phyloP scores from a whole-genome alignment of 2,113 vertebrate species.

The Helogale parvula region DNA sequence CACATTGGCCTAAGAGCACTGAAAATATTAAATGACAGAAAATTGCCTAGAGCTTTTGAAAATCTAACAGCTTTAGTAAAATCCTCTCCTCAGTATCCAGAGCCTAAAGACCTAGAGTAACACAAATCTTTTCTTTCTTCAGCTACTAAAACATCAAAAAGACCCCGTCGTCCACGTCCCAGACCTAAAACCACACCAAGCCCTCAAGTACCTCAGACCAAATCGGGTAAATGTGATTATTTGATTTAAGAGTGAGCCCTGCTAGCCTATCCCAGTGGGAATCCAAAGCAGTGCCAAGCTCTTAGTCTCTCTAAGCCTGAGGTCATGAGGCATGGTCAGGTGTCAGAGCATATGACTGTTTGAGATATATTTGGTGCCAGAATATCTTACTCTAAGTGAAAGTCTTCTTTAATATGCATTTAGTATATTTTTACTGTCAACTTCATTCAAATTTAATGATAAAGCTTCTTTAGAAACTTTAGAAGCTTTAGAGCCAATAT shows the following conservation, averaged over 20 bases:
- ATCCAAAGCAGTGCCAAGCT: neutral
- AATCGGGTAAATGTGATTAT: slow-evolving; percentile 73
- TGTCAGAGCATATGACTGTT: neutral
- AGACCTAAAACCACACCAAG: slow-evolving; percentile 68
- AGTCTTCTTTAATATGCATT: neutral
- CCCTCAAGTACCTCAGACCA: slow-evolving; percentile 58
- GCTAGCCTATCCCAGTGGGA: neutral
- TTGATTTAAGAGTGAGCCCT: neutral
- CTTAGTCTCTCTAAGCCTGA: neutral
- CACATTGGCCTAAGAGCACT: neutral
- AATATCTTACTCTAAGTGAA: neutral
- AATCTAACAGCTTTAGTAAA: neutral
- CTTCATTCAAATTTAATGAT: slow-evolving; percentile 14
- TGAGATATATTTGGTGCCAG: neutral
- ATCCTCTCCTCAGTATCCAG: neutral
- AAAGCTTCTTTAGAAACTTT: neutral
- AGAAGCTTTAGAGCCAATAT: neutral
- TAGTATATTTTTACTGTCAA: neutral
- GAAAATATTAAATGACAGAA: neutral
- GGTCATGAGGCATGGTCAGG: neutral
- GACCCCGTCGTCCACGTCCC: slow-evolving; percentile 39
- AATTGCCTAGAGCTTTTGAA: slow-evolving; percentile 10
- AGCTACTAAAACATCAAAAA: slow-evolving; percentile 69
- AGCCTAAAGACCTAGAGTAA: neutral
- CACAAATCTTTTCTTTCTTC: slow-evolving; percentile 65